These are phyloP conservation scores for Nemopilema nomurai DNA, from an alignment of 30 jellyfish, hydroid and myxozoan species.

Conservation along the genomic window DNA sequence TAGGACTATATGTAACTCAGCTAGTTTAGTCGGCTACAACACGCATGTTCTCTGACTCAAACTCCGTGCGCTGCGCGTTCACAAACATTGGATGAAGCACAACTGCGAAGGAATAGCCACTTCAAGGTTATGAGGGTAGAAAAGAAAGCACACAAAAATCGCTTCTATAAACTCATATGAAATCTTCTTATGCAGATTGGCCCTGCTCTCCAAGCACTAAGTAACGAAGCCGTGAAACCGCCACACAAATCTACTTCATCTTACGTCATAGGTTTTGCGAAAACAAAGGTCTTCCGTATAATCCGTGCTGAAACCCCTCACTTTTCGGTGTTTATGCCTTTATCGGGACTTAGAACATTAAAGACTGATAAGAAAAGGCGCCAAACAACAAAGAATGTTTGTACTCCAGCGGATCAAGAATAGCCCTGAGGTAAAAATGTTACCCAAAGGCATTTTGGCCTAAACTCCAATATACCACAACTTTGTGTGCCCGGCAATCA, in stretches of 20 bases:
- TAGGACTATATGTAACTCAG: too few species aligned
- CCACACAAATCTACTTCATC: background rate
- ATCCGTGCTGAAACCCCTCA: background rate
- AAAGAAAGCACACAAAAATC: too few species aligned
- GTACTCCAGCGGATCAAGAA: background rate
- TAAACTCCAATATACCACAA: background rate
- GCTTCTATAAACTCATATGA: too few species aligned
- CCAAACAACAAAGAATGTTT: background rate
- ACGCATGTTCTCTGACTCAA: too few species aligned
- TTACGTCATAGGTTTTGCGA: background rate
- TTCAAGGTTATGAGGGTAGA: too few species aligned
- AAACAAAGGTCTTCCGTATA: background rate
- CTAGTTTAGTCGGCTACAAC: too few species aligned
- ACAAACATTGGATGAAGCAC: too few species aligned
- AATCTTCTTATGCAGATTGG: background rate
- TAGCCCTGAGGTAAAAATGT: background rate
- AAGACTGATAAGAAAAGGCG: background rate
- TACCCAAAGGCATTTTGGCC: background rate
- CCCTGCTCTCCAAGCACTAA: background rate
- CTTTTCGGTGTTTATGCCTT: background rate
- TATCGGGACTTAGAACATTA: background rate
- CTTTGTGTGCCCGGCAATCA: background rate
- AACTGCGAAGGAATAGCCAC: too few species aligned
- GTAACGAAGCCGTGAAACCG: background rate
- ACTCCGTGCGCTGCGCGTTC: too few species aligned